These are phyloP conservation scores for Tringa solitaria DNA, from an alignment of 2,113 vertebrate species.

Conservation along the genomic window DNA sequence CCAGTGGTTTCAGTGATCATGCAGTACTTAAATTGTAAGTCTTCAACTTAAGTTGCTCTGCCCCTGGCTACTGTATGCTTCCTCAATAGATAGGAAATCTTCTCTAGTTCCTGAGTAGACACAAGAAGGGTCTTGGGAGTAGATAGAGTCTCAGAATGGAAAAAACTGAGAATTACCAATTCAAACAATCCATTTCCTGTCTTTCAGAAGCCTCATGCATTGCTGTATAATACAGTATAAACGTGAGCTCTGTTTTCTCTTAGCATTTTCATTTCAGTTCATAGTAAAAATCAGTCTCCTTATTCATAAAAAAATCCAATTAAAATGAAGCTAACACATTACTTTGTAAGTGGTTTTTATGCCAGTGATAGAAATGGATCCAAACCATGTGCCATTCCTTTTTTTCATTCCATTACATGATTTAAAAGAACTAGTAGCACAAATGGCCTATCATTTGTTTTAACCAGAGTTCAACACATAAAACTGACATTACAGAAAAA, in stretches of 20 bases:
- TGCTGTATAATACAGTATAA: neutral
- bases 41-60: neutral
- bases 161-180: neutral
- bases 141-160: neutral
- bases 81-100: neutral
- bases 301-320: neutral
- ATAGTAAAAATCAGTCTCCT: neutral
- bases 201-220: neutral
- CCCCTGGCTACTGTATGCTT: neutral
- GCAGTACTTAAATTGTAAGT: neutral
- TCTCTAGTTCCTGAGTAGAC: neutral
- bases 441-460: neutral
- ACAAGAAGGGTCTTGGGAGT: neutral
- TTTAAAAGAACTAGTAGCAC: neutral
- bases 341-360: neutral
- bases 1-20: neutral
- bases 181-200: slow-evolving; percentile 14
- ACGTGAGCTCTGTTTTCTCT: neutral
- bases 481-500: neutral
- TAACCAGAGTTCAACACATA: neutral
- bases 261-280: neutral
- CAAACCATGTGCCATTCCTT: neutral
- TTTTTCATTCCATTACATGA: neutral
- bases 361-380: neutral
- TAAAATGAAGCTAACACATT: neutral